Evolutionary conservation across 2,888 invertebrate species (phyloP), one percentile per base, ranked within the genome.

Genomic region (Nebria salina): DNA sequence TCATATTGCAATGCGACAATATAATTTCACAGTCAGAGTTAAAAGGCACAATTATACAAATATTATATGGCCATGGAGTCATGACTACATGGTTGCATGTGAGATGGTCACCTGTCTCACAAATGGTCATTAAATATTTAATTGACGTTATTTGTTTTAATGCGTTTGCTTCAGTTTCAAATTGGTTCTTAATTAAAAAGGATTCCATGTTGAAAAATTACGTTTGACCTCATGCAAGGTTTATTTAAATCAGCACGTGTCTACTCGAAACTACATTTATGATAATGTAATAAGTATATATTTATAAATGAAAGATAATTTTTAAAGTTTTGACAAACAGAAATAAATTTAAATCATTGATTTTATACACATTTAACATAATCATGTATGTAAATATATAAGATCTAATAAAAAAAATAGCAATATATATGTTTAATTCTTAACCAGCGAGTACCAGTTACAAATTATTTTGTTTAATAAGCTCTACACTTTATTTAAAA

Each of bases 1-100:
- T 34, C 34, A 34, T 77, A 26, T 70, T 34, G 77, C 64, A 77
- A 70, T 77, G 77, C 77, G 72, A 13, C 26, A 65, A 73, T 78
- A 64, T 78, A 72, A 78, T 66, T 72, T 78, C 78, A 78, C 73
- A 78, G 78, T 78, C 78, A 78, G 72, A 73, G 78, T 78, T 78
- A 73, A 65, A 73, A 54, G 4, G 8, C 4, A 54, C 54, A 54
- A 54, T 2, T 11, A 54, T 13, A 54, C 11, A 54, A 8, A 13
- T 77, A 72, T 20, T 54, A 77, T 54, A 64, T 54, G 77, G 72
- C 77, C 77, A 54, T 77, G 78, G 72, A 70, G 26, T 13, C 77
- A 70, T 54, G 54, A 43, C 41, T 15, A 66, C 34, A 42, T 42
- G 34, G 41, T 76, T 66, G 20, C n/a, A 15, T 34, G 41, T 76